phyloP scores from a whole-genome alignment of 2,797 vertebrate genomes.

The Ctenochaetus hawaiiensis region DNA sequence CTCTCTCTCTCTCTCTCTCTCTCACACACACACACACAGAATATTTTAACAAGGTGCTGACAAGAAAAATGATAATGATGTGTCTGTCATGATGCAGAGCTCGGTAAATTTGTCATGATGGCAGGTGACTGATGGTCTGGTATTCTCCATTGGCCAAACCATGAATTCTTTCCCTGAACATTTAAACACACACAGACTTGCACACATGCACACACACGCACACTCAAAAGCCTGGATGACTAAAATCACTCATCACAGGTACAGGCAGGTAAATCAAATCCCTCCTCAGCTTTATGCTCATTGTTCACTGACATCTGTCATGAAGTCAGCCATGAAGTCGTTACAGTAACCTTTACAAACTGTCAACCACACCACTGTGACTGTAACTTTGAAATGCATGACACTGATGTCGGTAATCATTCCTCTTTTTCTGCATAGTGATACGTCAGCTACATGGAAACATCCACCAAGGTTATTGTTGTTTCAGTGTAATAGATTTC shows the following conservation, averaged over 20 bases:
- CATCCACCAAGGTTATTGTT: constrained; percentile 56
- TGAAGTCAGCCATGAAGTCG: constrained; percentile 32
- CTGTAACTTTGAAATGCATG: constrained; percentile 58
- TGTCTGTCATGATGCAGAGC: constrained; percentile 77
- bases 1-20: constrained; percentile 14
- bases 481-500: constrained; percentile 29
- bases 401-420: constrained; percentile 37
- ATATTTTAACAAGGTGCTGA: constrained; percentile 81
- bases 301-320: constrained; percentile 59
- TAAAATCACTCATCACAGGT: constrained; percentile 47
- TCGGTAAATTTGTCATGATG: constrained; percentile 78
- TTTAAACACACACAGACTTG: constrained; percentile 8
- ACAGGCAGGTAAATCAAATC: constrained; percentile 59
- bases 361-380: constrained; percentile 49
- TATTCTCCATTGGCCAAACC: constrained; percentile 68
- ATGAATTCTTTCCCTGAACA: constrained; percentile 69
- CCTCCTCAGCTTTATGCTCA: constrained; percentile 45
- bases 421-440: constrained; percentile 36
- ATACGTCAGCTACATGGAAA: constrained; percentile 45
- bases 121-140: constrained; percentile 79
- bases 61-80: constrained; percentile 87
- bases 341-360: constrained; percentile 70
- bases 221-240: constrained; percentile 14
- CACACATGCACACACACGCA: constrained; percentile 1
- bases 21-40: constrained; percentile 46